Evolutionary conservation across 2,888 invertebrate genomes (phyloP).

Genomic region (Leucophora obtusa): DNA sequence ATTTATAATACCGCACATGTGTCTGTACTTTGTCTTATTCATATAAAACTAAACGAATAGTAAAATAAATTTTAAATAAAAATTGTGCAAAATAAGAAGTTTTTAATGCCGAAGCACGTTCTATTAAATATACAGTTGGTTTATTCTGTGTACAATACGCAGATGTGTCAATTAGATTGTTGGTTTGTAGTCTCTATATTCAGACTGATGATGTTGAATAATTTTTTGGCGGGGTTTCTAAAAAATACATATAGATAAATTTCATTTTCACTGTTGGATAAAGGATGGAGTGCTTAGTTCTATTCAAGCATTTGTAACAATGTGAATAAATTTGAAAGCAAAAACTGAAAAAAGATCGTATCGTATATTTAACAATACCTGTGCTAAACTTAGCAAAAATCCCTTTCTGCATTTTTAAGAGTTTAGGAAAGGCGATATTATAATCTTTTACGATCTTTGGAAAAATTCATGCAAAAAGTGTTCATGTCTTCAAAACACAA

Average conservation of each 20-base stretch:
- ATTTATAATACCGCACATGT: not conserved
- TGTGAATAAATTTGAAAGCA: not conserved
- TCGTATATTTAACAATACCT: too few relatives aligned
- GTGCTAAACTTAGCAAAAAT: too few relatives aligned
- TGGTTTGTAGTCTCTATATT: not conserved
- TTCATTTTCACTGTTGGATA: not conserved
- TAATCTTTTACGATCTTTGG: too few relatives aligned
- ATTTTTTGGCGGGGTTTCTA: not conserved
- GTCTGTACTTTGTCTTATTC: not conserved
- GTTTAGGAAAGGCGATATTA: too few relatives aligned
- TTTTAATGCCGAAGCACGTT: constrained; percentile 34
- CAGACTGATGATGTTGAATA: not conserved
- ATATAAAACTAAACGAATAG: not conserved
- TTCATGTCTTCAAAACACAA: too few relatives aligned
- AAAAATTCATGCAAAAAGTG: too few relatives aligned
- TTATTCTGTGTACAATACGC: constrained; percentile 5
- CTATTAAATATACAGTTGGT: constrained; percentile 10
- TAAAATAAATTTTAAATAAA: constrained; percentile 1
- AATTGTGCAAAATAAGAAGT: not conserved
- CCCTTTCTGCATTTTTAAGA: too few relatives aligned
- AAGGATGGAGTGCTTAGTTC: not conserved
- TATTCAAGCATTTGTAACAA: not conserved
- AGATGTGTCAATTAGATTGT: not conserved
- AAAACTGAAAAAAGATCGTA: too few relatives aligned
- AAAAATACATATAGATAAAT: not conserved